phyloP scores from a whole-genome alignment of 2,888 invertebrate genomes.

The Phalangium opilio region DNA sequence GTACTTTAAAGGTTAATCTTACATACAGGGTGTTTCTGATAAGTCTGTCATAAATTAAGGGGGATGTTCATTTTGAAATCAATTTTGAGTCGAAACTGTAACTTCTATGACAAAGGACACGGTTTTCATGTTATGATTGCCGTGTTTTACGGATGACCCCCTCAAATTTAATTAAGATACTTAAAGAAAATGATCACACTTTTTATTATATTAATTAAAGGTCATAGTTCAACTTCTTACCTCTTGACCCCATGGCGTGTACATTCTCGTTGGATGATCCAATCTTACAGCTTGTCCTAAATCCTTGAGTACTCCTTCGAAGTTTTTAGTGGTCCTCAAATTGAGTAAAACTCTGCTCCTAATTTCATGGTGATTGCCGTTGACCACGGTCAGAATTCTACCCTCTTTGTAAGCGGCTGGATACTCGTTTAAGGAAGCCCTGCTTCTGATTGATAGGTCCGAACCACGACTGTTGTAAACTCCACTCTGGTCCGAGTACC shows the following conservation, averaged over 20 bases:
- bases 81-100: no score
- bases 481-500: background rate
- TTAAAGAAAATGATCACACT: no score
- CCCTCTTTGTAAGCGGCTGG: constrained; percentile 56
- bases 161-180: no score
- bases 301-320: constrained; percentile 84
- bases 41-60: no score
- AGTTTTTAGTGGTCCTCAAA: constrained; percentile 77
- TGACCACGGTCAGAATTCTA: constrained; percentile 77
- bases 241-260: constrained; percentile 80
- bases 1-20: no score
- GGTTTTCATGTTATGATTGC: no score
- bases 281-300: constrained; percentile 82
- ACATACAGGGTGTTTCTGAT: no score
- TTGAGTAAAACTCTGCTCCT: constrained; percentile 82
- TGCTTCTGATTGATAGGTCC: constrained; percentile 6
- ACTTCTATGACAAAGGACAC: no score
- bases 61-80: no score
- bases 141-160: no score
- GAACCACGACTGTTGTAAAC: background rate
- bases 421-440: constrained; percentile 7
- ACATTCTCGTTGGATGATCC: constrained; percentile 77
- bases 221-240: no score
- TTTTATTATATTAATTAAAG: no score
- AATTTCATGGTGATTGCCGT: constrained; percentile 79